These are phyloP conservation scores for Geotrypetes seraphini DNA, from an alignment of 2,797 vertebrate species.

Conservation along the genomic window DNA sequence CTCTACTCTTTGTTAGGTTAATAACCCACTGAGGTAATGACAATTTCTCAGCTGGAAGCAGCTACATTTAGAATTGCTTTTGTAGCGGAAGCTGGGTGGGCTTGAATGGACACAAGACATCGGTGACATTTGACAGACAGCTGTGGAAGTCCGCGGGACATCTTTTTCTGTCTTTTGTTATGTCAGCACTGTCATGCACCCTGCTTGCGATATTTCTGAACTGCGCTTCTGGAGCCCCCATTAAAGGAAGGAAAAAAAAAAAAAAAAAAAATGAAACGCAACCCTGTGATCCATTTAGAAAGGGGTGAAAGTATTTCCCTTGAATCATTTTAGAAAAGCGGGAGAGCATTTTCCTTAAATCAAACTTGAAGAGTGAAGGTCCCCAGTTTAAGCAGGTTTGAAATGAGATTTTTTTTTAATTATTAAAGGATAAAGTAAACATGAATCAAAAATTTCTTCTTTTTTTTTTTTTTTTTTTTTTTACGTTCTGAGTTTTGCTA, in stretches of 20 bases:
- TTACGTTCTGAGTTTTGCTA: too few relatives aligned
- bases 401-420: too few relatives aligned
- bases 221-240: not conserved
- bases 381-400: too few relatives aligned
- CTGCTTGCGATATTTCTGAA: not conserved
- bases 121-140: conserved; percentile 7
- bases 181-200: not conserved
- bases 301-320: not conserved
- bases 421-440: too few relatives aligned
- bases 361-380: not conserved
- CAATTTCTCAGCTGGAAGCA: conserved; percentile 11
- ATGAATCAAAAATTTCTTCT: too few relatives aligned
- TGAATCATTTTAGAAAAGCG: not conserved
- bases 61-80: not conserved
- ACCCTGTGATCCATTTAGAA: accelerated
- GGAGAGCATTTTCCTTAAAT: not conserved
- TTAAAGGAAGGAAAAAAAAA: too few relatives aligned
- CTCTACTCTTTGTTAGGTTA: not conserved
- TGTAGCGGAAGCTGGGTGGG: not conserved
- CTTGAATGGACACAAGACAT: not conserved
- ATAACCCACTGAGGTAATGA: conserved; percentile 6
- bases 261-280: not conserved
- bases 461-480: too few relatives aligned
- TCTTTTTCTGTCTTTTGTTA: not conserved
- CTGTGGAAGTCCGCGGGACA: not conserved